Evolutionary conservation across 2,888 invertebrate genomes (phyloP), one percentile per base, ranked within the genome.

Genomic region (Philonicus albiceps): DNA sequence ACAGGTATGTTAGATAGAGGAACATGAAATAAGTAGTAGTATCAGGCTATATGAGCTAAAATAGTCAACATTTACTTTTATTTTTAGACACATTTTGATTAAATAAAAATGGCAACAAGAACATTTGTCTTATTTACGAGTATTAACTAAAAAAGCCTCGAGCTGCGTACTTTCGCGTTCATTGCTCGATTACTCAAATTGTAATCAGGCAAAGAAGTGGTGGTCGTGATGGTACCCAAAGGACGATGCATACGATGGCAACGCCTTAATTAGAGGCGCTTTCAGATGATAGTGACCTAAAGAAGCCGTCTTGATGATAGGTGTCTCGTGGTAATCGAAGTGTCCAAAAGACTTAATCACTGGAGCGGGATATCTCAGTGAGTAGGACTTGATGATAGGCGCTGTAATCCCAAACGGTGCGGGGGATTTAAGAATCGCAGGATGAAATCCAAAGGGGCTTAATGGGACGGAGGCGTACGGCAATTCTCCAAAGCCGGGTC

Each of bases 351-450:
- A 37, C 37, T 87, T 87, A 34, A 88, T 30, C 40, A 87, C 53
- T 34, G 88, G 87, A 13, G 85, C 53, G 19, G 86, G 72, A 76
- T 84, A 87, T 43, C 83, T 86, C 13, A 86, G 6, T 1, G 55
- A 72, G 40, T 75, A 78, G 6, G 87, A 78, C 40, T 85, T 86
- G 6, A 86, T 37, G 7, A 87, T 31, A 2, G 87, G 81, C 19
- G 86, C 72, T 49, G 78, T 76, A 34, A 53, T 74, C 22, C 86
- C 87, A 73, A 87, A 84, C 0, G 55, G 37, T 19, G 85, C 4
- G 11, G 86, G 87, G 72, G 85, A 31, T 53, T 86, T 88, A 34
- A 86, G 74, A 5, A 87, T 81, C 5, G 86, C 83, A 75, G 86
- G 53, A 31, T 75, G 72, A 19, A 40, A 53, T 37, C 72, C 53